Conservation (phyloP, 1,140 invertebrate genomes). For the Lycorma delicatula region DNA sequence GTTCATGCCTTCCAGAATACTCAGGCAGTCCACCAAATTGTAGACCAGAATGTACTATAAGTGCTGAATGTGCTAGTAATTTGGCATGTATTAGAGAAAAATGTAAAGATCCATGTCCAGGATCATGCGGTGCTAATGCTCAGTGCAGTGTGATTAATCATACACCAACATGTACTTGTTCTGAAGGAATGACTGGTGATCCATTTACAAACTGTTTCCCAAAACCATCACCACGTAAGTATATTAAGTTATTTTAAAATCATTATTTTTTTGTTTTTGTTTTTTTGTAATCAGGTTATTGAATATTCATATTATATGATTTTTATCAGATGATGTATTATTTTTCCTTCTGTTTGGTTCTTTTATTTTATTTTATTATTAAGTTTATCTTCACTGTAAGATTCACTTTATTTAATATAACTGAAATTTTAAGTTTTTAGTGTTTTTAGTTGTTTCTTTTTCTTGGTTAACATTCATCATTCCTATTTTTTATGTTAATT, state of each 20-base stretch:
- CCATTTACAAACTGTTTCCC: slow-evolving; percentile 42
- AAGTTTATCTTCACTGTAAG: too few species aligned
- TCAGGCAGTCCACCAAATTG: slow-evolving; percentile 61
- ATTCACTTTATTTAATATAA: too few species aligned
- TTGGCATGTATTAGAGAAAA: slow-evolving; percentile 53
- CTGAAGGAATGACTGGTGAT: slow-evolving; percentile 44
- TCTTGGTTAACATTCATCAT: too few species aligned
- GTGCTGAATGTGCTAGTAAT: slow-evolving; percentile 51
- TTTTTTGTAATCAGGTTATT: not conserved
- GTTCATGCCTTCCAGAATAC: slow-evolving; percentile 48
- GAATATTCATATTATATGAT: slow-evolving; percentile 19
- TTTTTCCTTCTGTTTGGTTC: not conserved
- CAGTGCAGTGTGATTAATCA: slow-evolving; percentile 46
- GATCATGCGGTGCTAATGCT: slow-evolving; percentile 52
- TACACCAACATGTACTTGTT: slow-evolving; percentile 47
- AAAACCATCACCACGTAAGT: slow-evolving; percentile 31
- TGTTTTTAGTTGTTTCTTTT: too few species aligned
- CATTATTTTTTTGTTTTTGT: too few species aligned
- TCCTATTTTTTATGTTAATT: too few species aligned
- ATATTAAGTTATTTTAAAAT: not conserved
- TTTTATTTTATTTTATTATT: too few species aligned
- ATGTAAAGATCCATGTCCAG: slow-evolving; percentile 60
- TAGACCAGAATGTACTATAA: slow-evolving; percentile 57
- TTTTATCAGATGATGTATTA: not conserved
- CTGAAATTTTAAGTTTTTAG: too few species aligned